Conservation (phyloP, 2,888 invertebrate genomes). For the Cephus pygmeus region DNA sequence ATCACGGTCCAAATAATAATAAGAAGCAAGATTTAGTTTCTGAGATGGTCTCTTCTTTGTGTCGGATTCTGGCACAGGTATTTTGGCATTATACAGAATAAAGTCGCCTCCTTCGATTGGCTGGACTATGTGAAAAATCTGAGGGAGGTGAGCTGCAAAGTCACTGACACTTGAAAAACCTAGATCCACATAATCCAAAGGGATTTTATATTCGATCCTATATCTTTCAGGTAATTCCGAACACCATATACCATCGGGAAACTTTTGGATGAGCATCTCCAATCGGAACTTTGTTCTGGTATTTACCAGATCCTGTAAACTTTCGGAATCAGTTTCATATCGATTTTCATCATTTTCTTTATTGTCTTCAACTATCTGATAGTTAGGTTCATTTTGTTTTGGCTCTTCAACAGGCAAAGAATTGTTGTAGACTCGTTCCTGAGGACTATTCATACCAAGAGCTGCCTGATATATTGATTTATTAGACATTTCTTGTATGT, state of each 20-base stretch:
- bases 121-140: slow-evolving; percentile 48
- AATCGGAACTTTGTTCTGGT: slow-evolving; percentile 43
- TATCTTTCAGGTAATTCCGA: slow-evolving; percentile 51
- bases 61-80: slow-evolving; percentile 18
- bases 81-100: slow-evolving; percentile 41
- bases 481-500: not conserved
- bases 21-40: slow-evolving; percentile 31
- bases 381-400: not conserved
- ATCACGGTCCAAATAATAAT: slow-evolving; percentile 30
- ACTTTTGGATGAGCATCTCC: slow-evolving; percentile 45
- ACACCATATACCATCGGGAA: slow-evolving; percentile 58
- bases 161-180: slow-evolving; percentile 56
- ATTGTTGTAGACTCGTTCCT: not conserved
- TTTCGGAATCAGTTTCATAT: not conserved
- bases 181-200: slow-evolving; percentile 48
- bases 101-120: slow-evolving; percentile 41
- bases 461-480: not conserved
- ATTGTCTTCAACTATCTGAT: not conserved
- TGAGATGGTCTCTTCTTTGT: slow-evolving; percentile 7
- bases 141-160: slow-evolving; percentile 48
- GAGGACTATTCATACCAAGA: not conserved
- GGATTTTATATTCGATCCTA: slow-evolving; percentile 43
- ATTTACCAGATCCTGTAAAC: slow-evolving; percentile 31
- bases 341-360: not conserved
- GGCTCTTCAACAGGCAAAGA: not conserved